These are phyloP conservation scores for Chionis minor DNA, from an alignment of 2,113 vertebrate genomes.

Conservation along the genomic window DNA sequence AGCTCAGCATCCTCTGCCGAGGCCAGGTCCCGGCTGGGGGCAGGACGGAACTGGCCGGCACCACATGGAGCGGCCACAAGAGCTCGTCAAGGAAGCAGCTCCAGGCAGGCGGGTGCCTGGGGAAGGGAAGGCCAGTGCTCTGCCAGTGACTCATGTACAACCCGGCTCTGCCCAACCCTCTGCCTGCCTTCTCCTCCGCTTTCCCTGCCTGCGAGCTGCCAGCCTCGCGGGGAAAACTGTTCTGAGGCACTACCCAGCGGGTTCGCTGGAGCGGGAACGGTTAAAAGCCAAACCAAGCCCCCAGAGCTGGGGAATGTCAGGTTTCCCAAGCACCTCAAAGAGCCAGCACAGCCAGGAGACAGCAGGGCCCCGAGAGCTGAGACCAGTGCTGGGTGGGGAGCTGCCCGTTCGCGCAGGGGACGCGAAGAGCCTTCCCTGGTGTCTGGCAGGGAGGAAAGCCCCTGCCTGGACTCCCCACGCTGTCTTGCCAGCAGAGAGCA, in stretches of 20 bases:
- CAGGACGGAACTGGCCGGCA: neutral
- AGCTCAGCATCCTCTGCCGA: neutral
- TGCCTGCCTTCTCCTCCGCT: neutral
- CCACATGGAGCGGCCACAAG: fast-evolving
- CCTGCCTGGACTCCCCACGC: neutral
- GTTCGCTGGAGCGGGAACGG: neutral
- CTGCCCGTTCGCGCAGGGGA: neutral
- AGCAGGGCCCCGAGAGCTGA: fast-evolving
- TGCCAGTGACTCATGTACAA: neutral
- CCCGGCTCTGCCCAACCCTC: neutral
- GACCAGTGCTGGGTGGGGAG: fast-evolving
- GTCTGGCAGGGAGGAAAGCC: neutral
- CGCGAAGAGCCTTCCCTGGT: fast-evolving
- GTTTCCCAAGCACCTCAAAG: neutral
- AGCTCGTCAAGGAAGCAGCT: neutral
- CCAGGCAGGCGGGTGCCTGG: fast-evolving
- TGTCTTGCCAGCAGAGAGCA: neutral
- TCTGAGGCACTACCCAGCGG: fast-evolving
- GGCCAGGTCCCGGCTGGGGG: neutral
- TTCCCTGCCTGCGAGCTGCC: neutral
- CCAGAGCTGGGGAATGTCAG: neutral
- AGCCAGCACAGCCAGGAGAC: neutral
- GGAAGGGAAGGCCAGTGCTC: neutral
- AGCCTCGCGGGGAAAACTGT: neutral
- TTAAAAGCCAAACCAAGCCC: neutral